Conservation (phyloP, 1,140 invertebrate species). For the Zaprionus tsacasi region DNA sequence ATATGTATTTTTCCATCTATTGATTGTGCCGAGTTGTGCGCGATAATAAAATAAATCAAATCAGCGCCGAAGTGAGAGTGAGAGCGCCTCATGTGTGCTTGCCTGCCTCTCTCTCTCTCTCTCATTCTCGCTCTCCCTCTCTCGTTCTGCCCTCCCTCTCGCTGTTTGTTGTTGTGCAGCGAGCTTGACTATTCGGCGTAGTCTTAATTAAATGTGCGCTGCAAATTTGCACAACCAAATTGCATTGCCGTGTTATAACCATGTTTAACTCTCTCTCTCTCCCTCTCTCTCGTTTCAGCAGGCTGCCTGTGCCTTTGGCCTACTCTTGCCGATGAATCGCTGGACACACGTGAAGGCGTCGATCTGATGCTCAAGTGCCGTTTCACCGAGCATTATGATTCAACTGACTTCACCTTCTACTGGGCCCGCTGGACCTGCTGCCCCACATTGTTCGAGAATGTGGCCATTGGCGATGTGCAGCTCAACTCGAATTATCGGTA, state of each 20-base stretch:
- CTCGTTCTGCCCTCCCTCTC: background rate
- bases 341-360: conserved; percentile 91
- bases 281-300: conserved; percentile 25
- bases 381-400: conserved; percentile 88
- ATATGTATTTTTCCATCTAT: conserved; percentile 31
- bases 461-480: conserved; percentile 90
- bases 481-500: conserved; percentile 92
- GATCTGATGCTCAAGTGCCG: conserved; percentile 91
- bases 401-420: conserved; percentile 88
- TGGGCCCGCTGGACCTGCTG: conserved; percentile 89
- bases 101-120: background rate
- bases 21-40: conserved; percentile 43
- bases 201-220: conserved; percentile 68
- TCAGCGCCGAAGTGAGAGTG: conserved; percentile 21
- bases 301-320: conserved; percentile 45
- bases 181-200: conserved; percentile 37
- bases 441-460: conserved; percentile 89
- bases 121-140: background rate
- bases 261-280: background rate
- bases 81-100: background rate
- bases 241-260: conserved; percentile 53
- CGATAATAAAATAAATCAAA: conserved; percentile 74
- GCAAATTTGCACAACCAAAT: conserved; percentile 63
- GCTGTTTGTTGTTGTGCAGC: conserved; percentile 36
- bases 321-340: conserved; percentile 83